These are phyloP conservation scores for Asarcornis scutulata DNA, from an alignment of 2,113 vertebrate species.

Conservation along the genomic window DNA sequence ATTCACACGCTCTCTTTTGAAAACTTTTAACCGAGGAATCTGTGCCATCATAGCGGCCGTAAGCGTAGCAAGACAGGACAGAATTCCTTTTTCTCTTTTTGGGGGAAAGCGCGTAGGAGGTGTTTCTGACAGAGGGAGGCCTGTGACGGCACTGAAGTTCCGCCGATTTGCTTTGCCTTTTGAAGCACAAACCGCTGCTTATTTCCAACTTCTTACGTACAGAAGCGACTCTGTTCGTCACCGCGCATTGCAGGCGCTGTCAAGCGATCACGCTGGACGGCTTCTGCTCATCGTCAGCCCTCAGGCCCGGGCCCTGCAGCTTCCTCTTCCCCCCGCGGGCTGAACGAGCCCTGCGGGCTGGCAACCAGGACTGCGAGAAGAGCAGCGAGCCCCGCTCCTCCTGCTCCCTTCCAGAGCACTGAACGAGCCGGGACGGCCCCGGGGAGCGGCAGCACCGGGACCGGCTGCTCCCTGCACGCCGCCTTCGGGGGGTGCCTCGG, in stretches of 20 bases:
- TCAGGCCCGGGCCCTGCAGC: not conserved
- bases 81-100: not conserved
- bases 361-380: too few species aligned
- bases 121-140: not conserved
- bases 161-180: not conserved
- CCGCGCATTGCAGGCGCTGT: not conserved
- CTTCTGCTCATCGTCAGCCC: not conserved
- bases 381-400: too few species aligned
- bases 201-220: not conserved
- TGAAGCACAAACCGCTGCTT: not conserved
- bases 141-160: rapidly evolving
- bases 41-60: not conserved
- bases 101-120: not conserved
- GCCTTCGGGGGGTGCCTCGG: too few species aligned
- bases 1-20: not conserved
- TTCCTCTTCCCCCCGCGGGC: not conserved
- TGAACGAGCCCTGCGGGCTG: too few species aligned
- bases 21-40: not conserved
- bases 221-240: not conserved
- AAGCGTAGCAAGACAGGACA: not conserved
- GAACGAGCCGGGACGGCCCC: too few species aligned
- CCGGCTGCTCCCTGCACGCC: too few species aligned
- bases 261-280: rapidly evolving
- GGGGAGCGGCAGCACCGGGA: too few species aligned
- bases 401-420: too few species aligned